phyloP scores from a whole-genome alignment of 2,797 vertebrate species.

The Arrhamphus sclerolepis region DNA sequence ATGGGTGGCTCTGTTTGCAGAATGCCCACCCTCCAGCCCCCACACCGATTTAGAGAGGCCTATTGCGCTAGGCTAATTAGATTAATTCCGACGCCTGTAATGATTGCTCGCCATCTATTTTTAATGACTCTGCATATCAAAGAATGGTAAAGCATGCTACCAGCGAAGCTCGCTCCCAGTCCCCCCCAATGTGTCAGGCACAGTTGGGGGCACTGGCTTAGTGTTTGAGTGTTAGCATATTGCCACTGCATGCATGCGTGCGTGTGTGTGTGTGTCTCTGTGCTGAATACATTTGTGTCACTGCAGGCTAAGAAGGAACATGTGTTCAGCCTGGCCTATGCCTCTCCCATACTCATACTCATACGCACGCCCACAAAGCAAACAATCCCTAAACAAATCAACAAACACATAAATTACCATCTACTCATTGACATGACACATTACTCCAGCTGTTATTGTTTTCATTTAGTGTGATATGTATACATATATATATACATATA shows the following conservation, averaged over 20 bases:
- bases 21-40: slow-evolving; percentile 23
- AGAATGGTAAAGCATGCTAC: slow-evolving; percentile 73
- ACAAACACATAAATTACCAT: slow-evolving; percentile 11
- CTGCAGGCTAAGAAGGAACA: slow-evolving; percentile 61
- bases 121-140: slow-evolving; percentile 84
- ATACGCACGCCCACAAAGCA: not conserved
- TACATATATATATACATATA: not conserved
- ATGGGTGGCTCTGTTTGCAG: slow-evolving; percentile 71
- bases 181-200: slow-evolving; percentile 43
- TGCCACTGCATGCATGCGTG: slow-evolving; percentile 46
- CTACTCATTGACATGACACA: slow-evolving; percentile 29
- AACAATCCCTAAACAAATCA: slow-evolving; percentile 3
- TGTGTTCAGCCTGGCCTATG: slow-evolving; percentile 63
- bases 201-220: slow-evolving; percentile 57
- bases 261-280: slow-evolving; percentile 13
- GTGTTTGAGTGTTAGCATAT: slow-evolving; percentile 48
- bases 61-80: slow-evolving; percentile 77
- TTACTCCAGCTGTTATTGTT: slow-evolving; percentile 43
- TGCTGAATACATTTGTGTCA: slow-evolving; percentile 51
- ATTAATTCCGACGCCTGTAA: slow-evolving; percentile 83
- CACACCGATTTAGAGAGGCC: slow-evolving; percentile 57
- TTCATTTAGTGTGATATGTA: slow-evolving; percentile 6
- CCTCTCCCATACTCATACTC: not conserved
- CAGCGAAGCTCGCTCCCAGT: slow-evolving; percentile 45
- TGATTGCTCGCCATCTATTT: slow-evolving; percentile 84